Percentiles rank a stretch among this genome's conserved stretches.
These are phyloP conservation scores for Bombyx huttoni DNA, from an alignment of 2,888 invertebrate species.

Conservation along the genomic window DNA sequence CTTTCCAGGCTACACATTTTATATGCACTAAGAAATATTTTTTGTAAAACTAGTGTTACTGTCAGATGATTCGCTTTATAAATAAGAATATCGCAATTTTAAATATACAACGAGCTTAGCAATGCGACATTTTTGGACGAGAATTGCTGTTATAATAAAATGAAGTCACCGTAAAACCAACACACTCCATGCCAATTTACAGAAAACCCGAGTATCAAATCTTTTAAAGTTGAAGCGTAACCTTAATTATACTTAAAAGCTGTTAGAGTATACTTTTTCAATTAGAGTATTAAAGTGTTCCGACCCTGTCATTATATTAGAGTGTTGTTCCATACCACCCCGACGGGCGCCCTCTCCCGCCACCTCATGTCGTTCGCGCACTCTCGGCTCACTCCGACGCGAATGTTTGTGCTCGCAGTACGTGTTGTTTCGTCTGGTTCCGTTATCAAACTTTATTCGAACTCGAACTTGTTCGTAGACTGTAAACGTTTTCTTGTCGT, in stretches of 20 bases:
- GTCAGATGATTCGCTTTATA: not conserved
- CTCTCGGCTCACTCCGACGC: slow-evolving; percentile 46
- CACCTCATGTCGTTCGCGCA: slow-evolving; percentile 16
- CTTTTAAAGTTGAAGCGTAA: slow-evolving; percentile 26
- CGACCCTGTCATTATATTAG: slow-evolving; percentile 71
- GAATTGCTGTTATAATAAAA: not conserved
- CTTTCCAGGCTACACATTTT: too few species aligned
- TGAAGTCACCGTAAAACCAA: not conserved
- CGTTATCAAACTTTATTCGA: slow-evolving; percentile 60
- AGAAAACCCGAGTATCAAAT: slow-evolving; percentile 1
- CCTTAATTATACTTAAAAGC: slow-evolving; percentile 60
- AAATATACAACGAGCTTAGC: too few species aligned
- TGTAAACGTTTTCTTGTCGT: slow-evolving; percentile 12
- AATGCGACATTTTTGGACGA: too few species aligned
- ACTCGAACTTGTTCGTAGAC: slow-evolving; percentile 11
- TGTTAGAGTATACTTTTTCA: slow-evolving; percentile 67
- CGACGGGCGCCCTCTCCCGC: slow-evolving; percentile 38
- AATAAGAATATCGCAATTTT: not conserved
- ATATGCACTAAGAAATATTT: too few species aligned
- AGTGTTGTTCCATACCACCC: slow-evolving; percentile 68
- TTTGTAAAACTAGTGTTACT: too few species aligned
- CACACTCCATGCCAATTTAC: not conserved
- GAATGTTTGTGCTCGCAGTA: slow-evolving; percentile 27
- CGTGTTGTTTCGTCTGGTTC: slow-evolving; percentile 19
- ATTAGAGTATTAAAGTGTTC: slow-evolving; percentile 72